Base-by-base conservation (phyloP, 2,113 vertebrate species). In the Speoplatyrhinus poulsoni region DNA sequence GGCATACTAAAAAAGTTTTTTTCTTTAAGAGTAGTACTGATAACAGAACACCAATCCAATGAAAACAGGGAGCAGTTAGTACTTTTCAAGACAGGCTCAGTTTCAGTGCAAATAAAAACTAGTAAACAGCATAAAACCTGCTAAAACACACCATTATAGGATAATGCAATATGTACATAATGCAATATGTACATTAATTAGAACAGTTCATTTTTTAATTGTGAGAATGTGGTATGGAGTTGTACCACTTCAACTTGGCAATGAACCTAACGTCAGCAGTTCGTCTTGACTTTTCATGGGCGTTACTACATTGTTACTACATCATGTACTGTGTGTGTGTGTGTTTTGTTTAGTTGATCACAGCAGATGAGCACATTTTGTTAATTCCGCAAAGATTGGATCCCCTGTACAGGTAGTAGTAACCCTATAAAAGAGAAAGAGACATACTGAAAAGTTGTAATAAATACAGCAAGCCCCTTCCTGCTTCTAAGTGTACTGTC, bases 391-490 rank as follows among this genome's bases (percentile, higher is more conserved):
- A 97, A 15, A 94, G 90, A 15, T 87, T 90, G 6, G 91, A 92
- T 1, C 96, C 95, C 1, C 92, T 94, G 75, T 95, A 92, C 15
- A 97, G 83, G 85, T 96, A 94, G 82, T 96, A 97, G 84, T 97
- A 96, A 57, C 95, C 95, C 95, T 97, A 88, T 9, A 52, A 12
- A 66, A 15, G 19, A 64, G 4, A 68, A 1, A 8, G n/a, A 72
- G 46, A 60, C 13, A 16, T 16, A 62, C 3, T 48, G 41, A 55
- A 17, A 55, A 9, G 9, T n/a, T 26, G 26, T 26, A 26, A 26
- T 26, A 26, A 26, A 2, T 26, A 26, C 26, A 26, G 26, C 26
- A 26, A 26, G 26, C 36, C 36, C 6, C 36, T 41, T 6, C 36
- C 36, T 41, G 36, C 36, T 41, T 41, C 5, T 41, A 41, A 41